Evolutionary conservation across 2,797 vertebrate species (phyloP), one percentile per base, ranked within the genome.

Genomic region (Xyrichtys novacula): DNA sequence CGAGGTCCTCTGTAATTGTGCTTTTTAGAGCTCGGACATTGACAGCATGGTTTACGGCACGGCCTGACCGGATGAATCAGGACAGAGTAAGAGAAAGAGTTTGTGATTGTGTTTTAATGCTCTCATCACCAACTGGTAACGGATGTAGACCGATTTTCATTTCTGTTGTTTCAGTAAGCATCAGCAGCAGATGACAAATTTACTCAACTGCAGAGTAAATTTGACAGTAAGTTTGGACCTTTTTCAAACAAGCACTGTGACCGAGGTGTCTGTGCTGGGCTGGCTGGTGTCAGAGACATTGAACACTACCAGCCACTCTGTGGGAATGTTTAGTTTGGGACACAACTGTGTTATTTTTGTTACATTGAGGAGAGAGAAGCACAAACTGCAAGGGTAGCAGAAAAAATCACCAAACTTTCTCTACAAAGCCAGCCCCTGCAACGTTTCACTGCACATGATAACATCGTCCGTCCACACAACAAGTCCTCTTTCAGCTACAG

Each of bases 261-360:
- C 39, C 4, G 26, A 26, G 44, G 88, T 91, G 87, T 92, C 94
- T 91, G 94, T 86, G 93, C 93, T 84, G 93, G 95, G 93, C 94
- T 93, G 42, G 89, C 88, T 89, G 91, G 90, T 93, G 91, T 86
- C 91, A 78, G 84, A 92, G 94, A 93, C 93, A 85, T 85, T 48
- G 92, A 94, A 87, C 92, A 93, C 94, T 91, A 93, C 91, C 92
- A 92, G 91, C 94, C 93, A 80, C 92, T 92, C 92, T 95, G 96
- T 97, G 96, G 95, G 96, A 96, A 98, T 97, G 96, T 98, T 99
- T 98, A 94, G 95, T 96, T 96, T 96, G 95, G 95, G 96, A 95
- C 92, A 93, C 94, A 95, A 95, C 95, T 92, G 85, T 97, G 97
- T 98, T 97, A 94, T 98, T 97, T 97, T 95, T 97, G 95, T 95